Evolutionary conservation across 2,888 invertebrate species (phyloP).

Genomic region (Acrocyrtus sp.): DNA sequence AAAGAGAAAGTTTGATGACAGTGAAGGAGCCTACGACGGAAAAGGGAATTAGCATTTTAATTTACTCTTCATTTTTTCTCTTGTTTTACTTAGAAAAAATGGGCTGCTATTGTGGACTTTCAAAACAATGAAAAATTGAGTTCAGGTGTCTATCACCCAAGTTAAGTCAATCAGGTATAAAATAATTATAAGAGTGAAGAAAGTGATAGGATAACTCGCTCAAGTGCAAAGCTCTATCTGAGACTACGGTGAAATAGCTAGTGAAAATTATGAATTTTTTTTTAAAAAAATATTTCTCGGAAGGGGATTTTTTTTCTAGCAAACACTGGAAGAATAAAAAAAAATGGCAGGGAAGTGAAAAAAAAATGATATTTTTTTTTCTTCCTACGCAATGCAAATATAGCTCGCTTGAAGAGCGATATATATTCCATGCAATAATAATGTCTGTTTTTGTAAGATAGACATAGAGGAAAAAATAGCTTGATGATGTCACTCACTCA

Average conservation of each 20-base stretch:
- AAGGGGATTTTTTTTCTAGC: no score
- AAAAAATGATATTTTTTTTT: no score
- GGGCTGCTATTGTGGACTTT: constrained; percentile 17
- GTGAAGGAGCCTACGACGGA: constrained; percentile 15
- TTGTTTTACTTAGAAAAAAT: constrained; percentile 5
- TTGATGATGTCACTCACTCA: constrained; percentile 33
- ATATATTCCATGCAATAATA: no score
- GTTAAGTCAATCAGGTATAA: constrained; percentile 32
- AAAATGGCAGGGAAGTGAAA: no score
- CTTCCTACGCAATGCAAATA: no score
- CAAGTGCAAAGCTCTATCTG: no score
- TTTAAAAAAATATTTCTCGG: no score
- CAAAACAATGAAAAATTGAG: constrained; percentile 45
- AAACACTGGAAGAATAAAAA: no score
- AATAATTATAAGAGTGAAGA: constrained; percentile 26
- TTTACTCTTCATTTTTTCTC: constrained; percentile 26
- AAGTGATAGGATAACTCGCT: neutral
- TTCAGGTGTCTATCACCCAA: constrained; percentile 40
- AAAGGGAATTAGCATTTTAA: constrained; percentile 42
- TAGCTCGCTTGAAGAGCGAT: no score
- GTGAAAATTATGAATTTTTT: no score
- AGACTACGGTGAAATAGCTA: no score
- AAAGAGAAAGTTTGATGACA: no score
- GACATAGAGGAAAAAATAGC: neutral
- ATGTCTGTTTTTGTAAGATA: neutral